A percentile compares a stretch with the other conserved stretches of the same genome.
phyloP scores from a whole-genome alignment of 1,140 invertebrate genomes.

The Neodiprion lecontei region DNA sequence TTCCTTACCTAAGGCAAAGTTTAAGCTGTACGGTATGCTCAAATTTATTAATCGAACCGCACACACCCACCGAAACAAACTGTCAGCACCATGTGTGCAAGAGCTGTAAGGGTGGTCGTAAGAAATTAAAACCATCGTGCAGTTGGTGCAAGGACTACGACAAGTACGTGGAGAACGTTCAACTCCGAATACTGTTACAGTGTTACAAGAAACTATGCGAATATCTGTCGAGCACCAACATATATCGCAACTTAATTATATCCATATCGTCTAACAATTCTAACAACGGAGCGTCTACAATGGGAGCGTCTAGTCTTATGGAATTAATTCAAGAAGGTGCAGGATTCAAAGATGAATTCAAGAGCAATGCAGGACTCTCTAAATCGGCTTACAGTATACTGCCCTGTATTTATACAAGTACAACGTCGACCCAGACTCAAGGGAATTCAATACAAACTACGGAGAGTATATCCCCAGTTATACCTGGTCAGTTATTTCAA shows the following conservation, averaged over 20 bases:
- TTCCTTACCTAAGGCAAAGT: conserved; percentile 85
- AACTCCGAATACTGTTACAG: conserved; percentile 79
- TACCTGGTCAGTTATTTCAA: conserved; percentile 41
- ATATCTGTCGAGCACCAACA: conserved; percentile 75
- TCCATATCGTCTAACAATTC: conserved; percentile 61
- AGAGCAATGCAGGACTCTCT: conserved; percentile 71
- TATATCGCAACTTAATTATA: conserved; percentile 69
- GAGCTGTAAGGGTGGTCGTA: conserved; percentile 82
- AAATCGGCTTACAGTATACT: conserved; percentile 76
- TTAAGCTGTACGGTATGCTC: conserved; percentile 89
- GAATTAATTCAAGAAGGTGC: conserved; percentile 82
- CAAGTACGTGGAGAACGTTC: conserved; percentile 83
- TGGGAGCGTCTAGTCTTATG: conserved; percentile 67
- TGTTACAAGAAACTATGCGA: conserved; percentile 90
- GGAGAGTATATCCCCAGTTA: conserved; percentile 49
- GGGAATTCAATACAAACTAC: conserved; percentile 51
- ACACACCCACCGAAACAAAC: conserved; percentile 78
- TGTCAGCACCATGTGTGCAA: conserved; percentile 90
- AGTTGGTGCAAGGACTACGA: conserved; percentile 85
- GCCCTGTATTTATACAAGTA: conserved; percentile 76
- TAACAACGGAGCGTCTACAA: conserved; percentile 48
- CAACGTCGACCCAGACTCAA: conserved; percentile 71
- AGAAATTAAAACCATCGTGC: conserved; percentile 84
- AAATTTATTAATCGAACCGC: conserved; percentile 81
- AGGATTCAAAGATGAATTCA: conserved; percentile 78